Percentiles rank a stretch among this genome's conserved stretches.
Evolutionary conservation across 1,140 invertebrate genomes (phyloP).

Genomic region (Zaprionus kolodkinae): DNA sequence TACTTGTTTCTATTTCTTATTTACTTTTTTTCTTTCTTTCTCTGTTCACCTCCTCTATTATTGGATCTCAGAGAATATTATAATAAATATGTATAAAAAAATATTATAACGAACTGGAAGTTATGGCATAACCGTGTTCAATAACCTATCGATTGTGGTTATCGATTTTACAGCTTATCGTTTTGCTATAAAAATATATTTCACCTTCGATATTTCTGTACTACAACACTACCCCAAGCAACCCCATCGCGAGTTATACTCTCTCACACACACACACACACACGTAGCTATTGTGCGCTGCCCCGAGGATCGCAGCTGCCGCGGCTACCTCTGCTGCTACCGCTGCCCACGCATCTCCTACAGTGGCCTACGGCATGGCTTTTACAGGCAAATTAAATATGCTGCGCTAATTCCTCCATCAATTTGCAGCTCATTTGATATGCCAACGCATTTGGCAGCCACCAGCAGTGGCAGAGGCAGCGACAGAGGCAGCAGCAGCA

Average conservation of each 20-base stretch:
- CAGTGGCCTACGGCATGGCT: constrained; percentile 26
- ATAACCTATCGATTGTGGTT: no score
- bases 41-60: no score
- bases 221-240: not conserved
- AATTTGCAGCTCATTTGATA: constrained; percentile 83
- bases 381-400: constrained; percentile 72
- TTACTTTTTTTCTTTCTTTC: no score
- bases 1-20: no score
- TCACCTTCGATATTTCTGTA: no score
- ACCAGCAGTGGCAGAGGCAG: constrained; percentile 12
- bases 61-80: no score
- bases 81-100: no score
- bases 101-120: no score
- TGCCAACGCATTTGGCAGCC: constrained; percentile 76
- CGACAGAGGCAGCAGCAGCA: not conserved
- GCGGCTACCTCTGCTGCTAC: not conserved
- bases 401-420: constrained; percentile 79
- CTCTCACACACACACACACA: not conserved
- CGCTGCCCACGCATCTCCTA: not conserved
- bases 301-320: not conserved
- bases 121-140: no score
- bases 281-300: not conserved
- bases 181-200: not conserved
- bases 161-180: not conserved
- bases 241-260: not conserved